A percentile compares a stretch with the other conserved stretches of the same genome.
These are phyloP conservation scores for Parus major DNA, from an alignment of 2,113 vertebrate genomes.

Conservation along the genomic window DNA sequence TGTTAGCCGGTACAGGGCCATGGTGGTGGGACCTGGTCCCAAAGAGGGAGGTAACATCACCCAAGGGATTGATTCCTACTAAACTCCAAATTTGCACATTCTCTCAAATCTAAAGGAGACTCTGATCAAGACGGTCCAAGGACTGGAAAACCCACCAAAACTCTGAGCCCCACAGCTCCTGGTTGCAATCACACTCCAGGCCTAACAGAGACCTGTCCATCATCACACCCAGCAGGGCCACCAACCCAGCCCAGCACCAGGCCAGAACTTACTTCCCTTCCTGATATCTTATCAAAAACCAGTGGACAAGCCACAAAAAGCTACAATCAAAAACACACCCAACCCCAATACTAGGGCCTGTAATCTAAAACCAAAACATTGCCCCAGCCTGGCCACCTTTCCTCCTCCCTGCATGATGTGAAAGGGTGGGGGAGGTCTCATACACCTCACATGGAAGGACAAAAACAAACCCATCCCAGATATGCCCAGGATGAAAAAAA, in stretches of 20 bases:
- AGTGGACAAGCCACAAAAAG: neutral
- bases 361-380: conserved; percentile 25
- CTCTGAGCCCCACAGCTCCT: accelerated
- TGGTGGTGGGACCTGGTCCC: neutral
- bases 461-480: conserved; percentile 78
- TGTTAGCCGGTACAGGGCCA: neutral
- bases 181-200: neutral
- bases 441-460: conserved; percentile 64
- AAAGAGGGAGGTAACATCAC: neutral
- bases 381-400: neutral
- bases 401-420: neutral
- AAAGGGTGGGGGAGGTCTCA: conserved; percentile 24
- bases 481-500: conserved; percentile 64
- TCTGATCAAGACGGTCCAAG: neutral
- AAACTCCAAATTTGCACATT: neutral
- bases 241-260: neutral
- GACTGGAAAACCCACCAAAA: neutral
- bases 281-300: neutral
- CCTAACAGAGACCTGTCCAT: neutral
- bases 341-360: neutral
- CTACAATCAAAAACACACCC: neutral
- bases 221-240: neutral
- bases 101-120: neutral
- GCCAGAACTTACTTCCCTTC: neutral
- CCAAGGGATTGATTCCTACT: neutral